Evolutionary conservation across 2,888 invertebrate genomes (phyloP), one percentile per base, ranked within the genome.

Genomic region (Napeogenes inachia): DNA sequence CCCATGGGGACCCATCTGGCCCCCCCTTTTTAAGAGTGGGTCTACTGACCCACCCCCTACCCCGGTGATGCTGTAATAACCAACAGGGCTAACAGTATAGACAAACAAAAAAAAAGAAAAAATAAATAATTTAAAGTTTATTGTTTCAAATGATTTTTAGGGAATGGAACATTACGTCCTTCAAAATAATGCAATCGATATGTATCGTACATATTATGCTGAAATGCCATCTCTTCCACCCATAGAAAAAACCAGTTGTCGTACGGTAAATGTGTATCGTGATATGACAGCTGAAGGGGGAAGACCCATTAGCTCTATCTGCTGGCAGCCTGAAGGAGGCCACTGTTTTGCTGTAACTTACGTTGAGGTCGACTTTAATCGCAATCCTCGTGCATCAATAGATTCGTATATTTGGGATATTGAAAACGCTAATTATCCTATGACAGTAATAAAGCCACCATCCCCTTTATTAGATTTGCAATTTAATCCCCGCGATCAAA

Each of bases 181-280:
- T 67, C 98, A 98, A 87, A 98, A 98, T 84, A 98, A 97, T 83
- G 95, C 97, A 0, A 93, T 98, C 54, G 95, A 98, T 80, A 96
- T 98, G 78, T 98, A 98, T 82, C 94, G 96, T 77, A 94, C 95
- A 69, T 98, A 97, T 83, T 98, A 97, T 83, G 91, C 92, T 53
- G 94, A 95, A 68, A 91, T 95, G 71, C 92, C 93, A 63, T 87
- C 92, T 2, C 92, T 93, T 4, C 92, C 94, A 1, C 81, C 93
- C 57, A 91, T 93, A 0, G 95, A 95, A 79, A 92, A 91, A 55
- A 92, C 91, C 71, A 90, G 92, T 63, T 93, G 93, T 45, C 93
- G 95, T 61, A 97, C 96, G 0, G 94, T 97, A 4, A 97, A 97
- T 83, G 95, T 96, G 57, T 97, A 95, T 86, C 93, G 95, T 71